Evolutionary conservation across 2,888 invertebrate genomes (phyloP), one percentile per base, ranked within the genome.

Genomic region (Frankliniella intonsa): DNA sequence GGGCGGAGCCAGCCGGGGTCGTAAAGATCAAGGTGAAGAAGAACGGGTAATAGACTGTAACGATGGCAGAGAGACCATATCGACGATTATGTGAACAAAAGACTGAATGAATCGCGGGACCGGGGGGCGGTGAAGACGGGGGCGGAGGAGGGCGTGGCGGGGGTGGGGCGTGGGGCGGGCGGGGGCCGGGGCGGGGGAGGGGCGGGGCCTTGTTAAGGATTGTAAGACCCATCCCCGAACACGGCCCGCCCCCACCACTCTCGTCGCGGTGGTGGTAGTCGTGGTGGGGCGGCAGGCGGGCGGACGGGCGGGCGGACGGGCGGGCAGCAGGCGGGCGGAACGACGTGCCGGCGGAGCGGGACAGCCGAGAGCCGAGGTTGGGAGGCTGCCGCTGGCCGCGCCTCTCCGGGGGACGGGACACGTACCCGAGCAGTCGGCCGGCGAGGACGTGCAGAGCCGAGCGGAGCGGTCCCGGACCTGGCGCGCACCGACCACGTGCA

Each of bases 231-330:
- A 22, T 76, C 69, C 69, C 69, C 69, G 62, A 62, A 62, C 69
- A 76, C 69, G 69, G 69, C n/a, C 82, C 82, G n/a, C 25, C 81
- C 82, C 82, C 81, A 50, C 81, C 82, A 82, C 38, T 80, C 84
- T 83, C 51, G 80, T 76, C 19, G 84, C 76, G 50, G 82, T 83
- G 83, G 80, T 82, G 25, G 79, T 82, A 49, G 51, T 17, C 14
- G 76, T 80, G 83, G 65, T 55, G 62, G 55, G 69, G 55, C 65
- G 55, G 82, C 81, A 62, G 79, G 81, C 80, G 82, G 12, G 80
- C 69, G 81, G 81, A 2, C 81, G 81, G 65, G 27, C 50, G 17
- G 81, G 22, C 65, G 19, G 27, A 17, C n/a, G 69, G 81, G 22
- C 69, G 69, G 69, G 69, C 25, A 25, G 62, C 19, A 17, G 14